Evolutionary conservation across 2,888 invertebrate species (phyloP).

Genomic region (Epiblema foenella): DNA sequence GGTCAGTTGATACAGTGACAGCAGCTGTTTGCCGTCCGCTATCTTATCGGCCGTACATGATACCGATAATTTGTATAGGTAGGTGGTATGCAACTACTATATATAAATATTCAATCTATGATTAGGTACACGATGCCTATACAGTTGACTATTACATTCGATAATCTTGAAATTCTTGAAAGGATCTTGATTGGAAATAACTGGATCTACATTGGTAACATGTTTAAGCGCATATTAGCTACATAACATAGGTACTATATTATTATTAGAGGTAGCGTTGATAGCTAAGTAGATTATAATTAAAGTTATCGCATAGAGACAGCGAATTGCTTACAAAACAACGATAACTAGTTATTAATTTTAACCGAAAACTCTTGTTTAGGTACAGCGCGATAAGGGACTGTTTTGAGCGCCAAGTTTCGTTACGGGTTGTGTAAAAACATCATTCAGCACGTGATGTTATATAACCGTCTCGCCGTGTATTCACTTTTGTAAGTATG

Average conservation of each 20-base stretch:
- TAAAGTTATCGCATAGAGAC: conserved; percentile 34
- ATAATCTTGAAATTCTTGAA: not conserved
- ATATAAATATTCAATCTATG: conserved; percentile 6
- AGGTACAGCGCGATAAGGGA: conserved; percentile 54
- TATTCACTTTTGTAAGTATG: conserved; percentile 19
- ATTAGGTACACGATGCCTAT: not conserved
- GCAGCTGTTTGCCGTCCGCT: conserved; percentile 54
- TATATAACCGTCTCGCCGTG: conserved; percentile 50
- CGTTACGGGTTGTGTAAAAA: conserved; percentile 48
- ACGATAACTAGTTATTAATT: conserved; percentile 34
- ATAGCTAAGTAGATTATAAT: conserved; percentile 5
- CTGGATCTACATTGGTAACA: not conserved
- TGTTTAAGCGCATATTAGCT: no score
- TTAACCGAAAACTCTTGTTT: conserved; percentile 38
- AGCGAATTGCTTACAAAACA: conserved; percentile 42
- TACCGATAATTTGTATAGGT: conserved; percentile 47
- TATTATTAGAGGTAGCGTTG: not conserved
- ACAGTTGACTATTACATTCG: not conserved
- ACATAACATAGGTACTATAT: not conserved
- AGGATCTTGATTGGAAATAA: not conserved
- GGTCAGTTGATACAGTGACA: conserved; percentile 57
- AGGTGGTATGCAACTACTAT: conserved; percentile 33
- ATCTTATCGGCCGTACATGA: conserved; percentile 55
- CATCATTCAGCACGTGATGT: conserved; percentile 50
- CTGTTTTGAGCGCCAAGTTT: conserved; percentile 57